Evolutionary conservation across 1,140 invertebrate species (phyloP).

Genomic region (Ladona fulva): DNA sequence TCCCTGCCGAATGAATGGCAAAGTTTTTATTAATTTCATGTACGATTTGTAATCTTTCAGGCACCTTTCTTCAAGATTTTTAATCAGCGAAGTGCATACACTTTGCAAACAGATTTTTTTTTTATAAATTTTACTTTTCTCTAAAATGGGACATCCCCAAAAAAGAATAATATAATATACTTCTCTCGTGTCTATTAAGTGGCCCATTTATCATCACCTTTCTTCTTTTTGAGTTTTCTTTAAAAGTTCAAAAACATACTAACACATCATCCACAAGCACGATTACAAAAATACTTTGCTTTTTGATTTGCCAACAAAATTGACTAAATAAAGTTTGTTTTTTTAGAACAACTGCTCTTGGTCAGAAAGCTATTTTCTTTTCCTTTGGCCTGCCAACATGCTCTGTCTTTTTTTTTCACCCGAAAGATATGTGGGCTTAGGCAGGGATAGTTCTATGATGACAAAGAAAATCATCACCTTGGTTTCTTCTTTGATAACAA

Average conservation of each 20-base stretch:
- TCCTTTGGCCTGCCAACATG: neutral
- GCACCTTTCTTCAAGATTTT: neutral
- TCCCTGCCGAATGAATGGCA: neutral
- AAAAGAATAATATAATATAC: neutral
- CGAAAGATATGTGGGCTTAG: neutral
- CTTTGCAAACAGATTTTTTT: neutral
- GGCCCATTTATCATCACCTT: neutral
- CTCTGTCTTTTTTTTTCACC: neutral
- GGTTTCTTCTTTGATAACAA: too few species aligned
- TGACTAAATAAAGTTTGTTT: neutral
- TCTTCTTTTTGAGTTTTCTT: too few species aligned
- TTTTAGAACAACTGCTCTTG: neutral
- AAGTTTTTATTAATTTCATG: neutral
- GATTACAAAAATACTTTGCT: constrained; percentile 1
- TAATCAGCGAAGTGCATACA: neutral
- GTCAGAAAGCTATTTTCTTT: neutral
- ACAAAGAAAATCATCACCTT: too few species aligned
- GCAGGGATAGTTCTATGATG: neutral
- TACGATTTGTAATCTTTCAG: too few species aligned
- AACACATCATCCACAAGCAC: neutral
- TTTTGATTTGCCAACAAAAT: constrained; percentile 3
- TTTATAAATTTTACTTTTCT: neutral
- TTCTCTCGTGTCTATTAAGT: neutral
- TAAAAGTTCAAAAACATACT: neutral
- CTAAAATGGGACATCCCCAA: neutral